Conservation (phyloP, 2,113 vertebrate genomes). For the Corythaeola cristata region DNA sequence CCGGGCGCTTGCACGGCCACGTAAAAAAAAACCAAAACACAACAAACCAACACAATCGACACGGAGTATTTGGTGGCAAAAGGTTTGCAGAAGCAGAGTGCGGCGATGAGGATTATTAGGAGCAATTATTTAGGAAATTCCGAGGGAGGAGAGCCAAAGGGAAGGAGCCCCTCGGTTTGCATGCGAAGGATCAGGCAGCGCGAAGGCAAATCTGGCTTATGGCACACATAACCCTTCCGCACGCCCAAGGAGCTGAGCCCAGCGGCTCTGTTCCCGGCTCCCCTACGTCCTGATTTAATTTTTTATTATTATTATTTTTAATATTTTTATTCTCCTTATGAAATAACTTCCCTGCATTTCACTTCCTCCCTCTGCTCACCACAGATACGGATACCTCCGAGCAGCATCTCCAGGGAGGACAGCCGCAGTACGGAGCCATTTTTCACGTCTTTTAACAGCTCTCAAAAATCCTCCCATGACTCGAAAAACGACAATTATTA, state of each 20-base stretch:
- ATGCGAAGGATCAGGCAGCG: background rate
- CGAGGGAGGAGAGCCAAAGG: background rate
- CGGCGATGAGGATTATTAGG: background rate
- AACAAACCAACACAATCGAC: too few species aligned
- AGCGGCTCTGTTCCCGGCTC: background rate
- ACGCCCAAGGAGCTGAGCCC: background rate
- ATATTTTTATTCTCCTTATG: background rate
- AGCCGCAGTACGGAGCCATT: background rate
- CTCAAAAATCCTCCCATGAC: background rate
- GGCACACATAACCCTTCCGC: background rate
- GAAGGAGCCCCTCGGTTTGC: background rate
- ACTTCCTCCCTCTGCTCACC: background rate
- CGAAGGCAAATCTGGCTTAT: background rate
- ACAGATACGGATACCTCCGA: background rate
- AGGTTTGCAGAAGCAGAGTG: accelerated
- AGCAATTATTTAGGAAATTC: background rate
- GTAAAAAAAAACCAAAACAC: background rate
- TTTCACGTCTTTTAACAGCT: background rate
- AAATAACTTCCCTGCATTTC: background rate
- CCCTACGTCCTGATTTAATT: background rate
- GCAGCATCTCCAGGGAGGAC: background rate
- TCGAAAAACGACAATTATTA: slow-evolving; percentile 34
- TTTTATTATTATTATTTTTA: background rate
- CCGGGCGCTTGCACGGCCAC: background rate
- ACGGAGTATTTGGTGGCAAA: background rate